These are phyloP conservation scores for Mantis religiosa DNA, from an alignment of 2,888 invertebrate species.

Conservation along the genomic window DNA sequence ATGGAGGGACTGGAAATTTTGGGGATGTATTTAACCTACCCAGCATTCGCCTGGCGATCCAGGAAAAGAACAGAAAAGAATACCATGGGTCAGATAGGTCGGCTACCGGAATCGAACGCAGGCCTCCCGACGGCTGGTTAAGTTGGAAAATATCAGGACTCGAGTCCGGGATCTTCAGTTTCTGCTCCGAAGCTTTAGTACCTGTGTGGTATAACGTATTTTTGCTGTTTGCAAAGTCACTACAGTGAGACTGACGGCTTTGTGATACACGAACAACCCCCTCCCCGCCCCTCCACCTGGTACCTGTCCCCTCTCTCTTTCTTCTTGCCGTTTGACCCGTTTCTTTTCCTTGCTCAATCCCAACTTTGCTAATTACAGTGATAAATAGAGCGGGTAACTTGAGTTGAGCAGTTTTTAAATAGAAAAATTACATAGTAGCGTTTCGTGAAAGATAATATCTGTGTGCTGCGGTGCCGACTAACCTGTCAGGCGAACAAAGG, in stretches of 20 bases:
- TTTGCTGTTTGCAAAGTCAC: background rate
- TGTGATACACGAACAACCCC: background rate
- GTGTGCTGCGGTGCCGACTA: background rate
- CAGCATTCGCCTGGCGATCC: no score
- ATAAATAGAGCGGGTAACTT: slow-evolving; percentile 4
- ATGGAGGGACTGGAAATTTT: no score
- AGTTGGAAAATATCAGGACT: no score
- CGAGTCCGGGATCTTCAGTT: no score
- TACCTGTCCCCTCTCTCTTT: no score
- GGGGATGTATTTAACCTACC: no score
- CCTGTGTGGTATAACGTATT: background rate
- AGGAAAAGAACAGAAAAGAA: no score
- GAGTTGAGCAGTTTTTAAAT: slow-evolving; percentile 5
- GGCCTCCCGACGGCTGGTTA: no score
- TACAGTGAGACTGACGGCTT: background rate
- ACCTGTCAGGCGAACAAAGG: background rate
- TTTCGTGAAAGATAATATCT: background rate
- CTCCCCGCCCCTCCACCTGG: no score
- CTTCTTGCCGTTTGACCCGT: background rate
- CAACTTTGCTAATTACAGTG: slow-evolving; percentile 9
- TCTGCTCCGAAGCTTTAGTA: no score
- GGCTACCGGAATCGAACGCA: no score
- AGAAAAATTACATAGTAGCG: slow-evolving; percentile 15
- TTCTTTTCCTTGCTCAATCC: background rate
- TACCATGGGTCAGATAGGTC: no score